phyloP scores from a whole-genome alignment of 2,888 invertebrate species.

The Scaptomyza polygonia region DNA sequence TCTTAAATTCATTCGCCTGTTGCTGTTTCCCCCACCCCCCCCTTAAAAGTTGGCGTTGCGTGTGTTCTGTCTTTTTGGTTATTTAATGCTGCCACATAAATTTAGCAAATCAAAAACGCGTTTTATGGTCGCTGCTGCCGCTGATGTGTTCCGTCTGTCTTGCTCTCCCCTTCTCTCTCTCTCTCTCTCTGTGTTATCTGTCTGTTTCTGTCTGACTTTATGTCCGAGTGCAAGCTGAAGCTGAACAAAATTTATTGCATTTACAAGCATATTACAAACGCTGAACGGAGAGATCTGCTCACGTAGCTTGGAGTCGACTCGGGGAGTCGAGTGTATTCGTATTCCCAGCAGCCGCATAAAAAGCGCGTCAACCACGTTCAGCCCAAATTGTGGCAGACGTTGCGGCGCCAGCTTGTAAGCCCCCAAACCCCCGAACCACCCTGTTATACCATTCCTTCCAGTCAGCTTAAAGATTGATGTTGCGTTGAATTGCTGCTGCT shows the following conservation, averaged over 20 bases:
- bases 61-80: conserved; percentile 27
- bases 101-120: conserved; percentile 77
- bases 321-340: conserved; percentile 50
- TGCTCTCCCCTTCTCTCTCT: not conserved
- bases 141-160: conserved; percentile 25
- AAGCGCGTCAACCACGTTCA: conserved; percentile 74
- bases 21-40: not conserved
- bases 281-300: conserved; percentile 27
- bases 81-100: conserved; percentile 75
- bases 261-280: conserved; percentile 77
- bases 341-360: conserved; percentile 75
- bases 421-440: not conserved
- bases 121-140: conserved; percentile 58
- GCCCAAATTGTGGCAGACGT: conserved; percentile 74
- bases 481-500: conserved; percentile 72
- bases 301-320: conserved; percentile 31
- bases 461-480: conserved; percentile 71
- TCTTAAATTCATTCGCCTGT: conserved; percentile 4
- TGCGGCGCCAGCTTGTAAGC: conserved; percentile 57
- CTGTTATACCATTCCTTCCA: conserved; percentile 7
- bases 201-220: conserved; percentile 33
- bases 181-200: not conserved
- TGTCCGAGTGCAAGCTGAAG: conserved; percentile 38
- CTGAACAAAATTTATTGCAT: conserved; percentile 73
- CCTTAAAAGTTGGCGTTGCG: not conserved